A percentile compares a stretch with the other conserved stretches of the same genome.
phyloP scores from a whole-genome alignment of 2,888 invertebrate species.

The Muscina levida region DNA sequence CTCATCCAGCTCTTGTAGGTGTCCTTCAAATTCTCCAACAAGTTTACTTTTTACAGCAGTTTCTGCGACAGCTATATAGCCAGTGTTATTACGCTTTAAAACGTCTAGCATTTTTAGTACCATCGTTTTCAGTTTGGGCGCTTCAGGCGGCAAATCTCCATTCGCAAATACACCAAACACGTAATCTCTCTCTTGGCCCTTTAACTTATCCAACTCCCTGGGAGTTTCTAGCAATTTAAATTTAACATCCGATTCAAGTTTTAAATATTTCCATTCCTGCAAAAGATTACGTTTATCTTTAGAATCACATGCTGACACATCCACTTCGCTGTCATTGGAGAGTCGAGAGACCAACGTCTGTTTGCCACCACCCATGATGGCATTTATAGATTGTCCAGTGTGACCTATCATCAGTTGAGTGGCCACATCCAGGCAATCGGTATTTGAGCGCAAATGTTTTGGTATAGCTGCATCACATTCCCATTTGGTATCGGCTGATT shows the following conservation, averaged over 20 bases:
- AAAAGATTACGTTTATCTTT: conserved; percentile 88
- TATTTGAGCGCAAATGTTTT: conserved; percentile 56
- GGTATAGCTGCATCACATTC: conserved; percentile 88
- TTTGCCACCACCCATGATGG: conserved; percentile 90
- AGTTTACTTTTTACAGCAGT: conserved; percentile 89
- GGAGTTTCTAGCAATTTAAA: conserved; percentile 85
- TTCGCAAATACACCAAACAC: conserved; percentile 91
- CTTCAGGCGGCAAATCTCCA: conserved; percentile 82
- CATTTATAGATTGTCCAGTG: conserved; percentile 83
- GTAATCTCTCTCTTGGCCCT: conserved; percentile 85
- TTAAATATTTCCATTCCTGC: conserved; percentile 84
- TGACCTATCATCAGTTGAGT: conserved; percentile 88
- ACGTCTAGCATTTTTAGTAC: conserved; percentile 87
- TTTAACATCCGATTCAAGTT: conserved; percentile 80
- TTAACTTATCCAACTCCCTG: conserved; percentile 82
- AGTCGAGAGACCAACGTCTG: conserved; percentile 84
- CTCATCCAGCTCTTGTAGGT: conserved; percentile 87
- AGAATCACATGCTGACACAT: conserved; percentile 84
- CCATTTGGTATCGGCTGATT: conserved; percentile 87
- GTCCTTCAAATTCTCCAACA: conserved; percentile 86
- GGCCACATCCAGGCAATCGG: conserved; percentile 89
- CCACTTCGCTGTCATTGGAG: conserved; percentile 82
- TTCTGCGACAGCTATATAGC: conserved; percentile 89
- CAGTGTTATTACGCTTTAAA: conserved; percentile 84
- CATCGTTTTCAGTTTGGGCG: conserved; percentile 88